phyloP scores from a whole-genome alignment of 2,113 vertebrate genomes.

The Chroicocephalus ridibundus region DNA sequence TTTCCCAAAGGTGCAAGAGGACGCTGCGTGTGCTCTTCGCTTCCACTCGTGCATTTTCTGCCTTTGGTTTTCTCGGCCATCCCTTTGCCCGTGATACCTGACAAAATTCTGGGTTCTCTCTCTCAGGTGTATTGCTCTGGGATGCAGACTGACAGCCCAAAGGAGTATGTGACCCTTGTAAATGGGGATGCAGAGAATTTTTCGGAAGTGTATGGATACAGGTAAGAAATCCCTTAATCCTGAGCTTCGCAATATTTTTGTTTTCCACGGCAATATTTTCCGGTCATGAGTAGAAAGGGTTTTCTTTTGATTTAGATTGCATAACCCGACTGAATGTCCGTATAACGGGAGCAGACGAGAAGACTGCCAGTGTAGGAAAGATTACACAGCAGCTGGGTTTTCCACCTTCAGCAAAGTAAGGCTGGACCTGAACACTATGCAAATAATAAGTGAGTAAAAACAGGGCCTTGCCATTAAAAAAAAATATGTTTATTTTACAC shows the following conservation, averaged over 20 bases:
- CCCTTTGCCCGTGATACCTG: not conserved
- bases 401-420: slow-evolving; percentile 93
- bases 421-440: slow-evolving; percentile 88
- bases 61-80: not conserved
- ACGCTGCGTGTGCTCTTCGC: not conserved
- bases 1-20: not conserved
- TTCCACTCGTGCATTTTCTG: not conserved
- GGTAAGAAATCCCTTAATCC: slow-evolving; percentile 73
- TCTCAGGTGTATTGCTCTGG: slow-evolving; percentile 91
- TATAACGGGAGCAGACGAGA: slow-evolving; percentile 88
- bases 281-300: slow-evolving; percentile 38
- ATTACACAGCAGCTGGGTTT: slow-evolving; percentile 89
- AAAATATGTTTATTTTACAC: not conserved
- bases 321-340: slow-evolving; percentile 93
- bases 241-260: not conserved
- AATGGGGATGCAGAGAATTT: slow-evolving; percentile 90
- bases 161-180: slow-evolving; percentile 88
- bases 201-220: slow-evolving; percentile 95
- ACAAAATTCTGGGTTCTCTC: not conserved
- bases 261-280: not conserved
- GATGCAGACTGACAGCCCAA: slow-evolving; percentile 88
- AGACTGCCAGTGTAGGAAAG: slow-evolving; percentile 90
- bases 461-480: slow-evolving; percentile 25
- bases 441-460: slow-evolving; percentile 90
- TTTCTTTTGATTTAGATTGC: slow-evolving; percentile 79